These are phyloP conservation scores for Chironomus tepperi DNA, from an alignment of 1,140 invertebrate genomes.

Conservation along the genomic window DNA sequence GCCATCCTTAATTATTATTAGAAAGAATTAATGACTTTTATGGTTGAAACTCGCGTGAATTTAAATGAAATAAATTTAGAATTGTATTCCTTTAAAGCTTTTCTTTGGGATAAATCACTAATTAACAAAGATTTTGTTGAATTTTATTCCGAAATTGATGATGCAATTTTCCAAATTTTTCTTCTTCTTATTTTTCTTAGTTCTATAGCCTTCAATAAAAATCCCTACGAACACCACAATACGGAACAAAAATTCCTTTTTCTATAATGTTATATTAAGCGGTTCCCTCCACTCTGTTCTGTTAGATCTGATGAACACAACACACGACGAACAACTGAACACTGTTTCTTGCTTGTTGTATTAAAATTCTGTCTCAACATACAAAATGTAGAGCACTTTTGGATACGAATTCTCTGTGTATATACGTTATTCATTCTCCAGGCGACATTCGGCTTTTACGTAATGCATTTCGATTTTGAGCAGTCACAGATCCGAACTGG, in stretches of 20 bases:
- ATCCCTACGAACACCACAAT: background rate
- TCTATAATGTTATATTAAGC: background rate
- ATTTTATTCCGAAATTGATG: background rate
- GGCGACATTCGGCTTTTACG: constrained; percentile 11
- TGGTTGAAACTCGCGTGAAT: background rate
- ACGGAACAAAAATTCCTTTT: background rate
- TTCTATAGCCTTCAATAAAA: no score
- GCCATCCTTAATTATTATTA: constrained; percentile 46
- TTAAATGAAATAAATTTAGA: background rate
- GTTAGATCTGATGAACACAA: constrained; percentile 17
- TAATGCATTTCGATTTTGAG: constrained; percentile 6
- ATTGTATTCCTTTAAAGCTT: background rate
- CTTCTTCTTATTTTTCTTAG: no score
- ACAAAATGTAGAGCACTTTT: constrained; percentile 19
- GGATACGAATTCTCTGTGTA: background rate
- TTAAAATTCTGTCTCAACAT: no score
- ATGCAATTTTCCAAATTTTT: constrained; percentile 1
- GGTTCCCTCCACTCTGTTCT: background rate
- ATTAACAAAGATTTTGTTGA: background rate
- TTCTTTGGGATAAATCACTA: background rate
- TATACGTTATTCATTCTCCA: background rate
- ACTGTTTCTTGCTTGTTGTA: background rate
- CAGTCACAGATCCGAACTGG: no score
- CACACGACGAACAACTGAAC: constrained; percentile 7
- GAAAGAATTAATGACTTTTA: background rate